Conservation (phyloP, 2,797 vertebrate genomes). For the Erithacus rubecula region DNA sequence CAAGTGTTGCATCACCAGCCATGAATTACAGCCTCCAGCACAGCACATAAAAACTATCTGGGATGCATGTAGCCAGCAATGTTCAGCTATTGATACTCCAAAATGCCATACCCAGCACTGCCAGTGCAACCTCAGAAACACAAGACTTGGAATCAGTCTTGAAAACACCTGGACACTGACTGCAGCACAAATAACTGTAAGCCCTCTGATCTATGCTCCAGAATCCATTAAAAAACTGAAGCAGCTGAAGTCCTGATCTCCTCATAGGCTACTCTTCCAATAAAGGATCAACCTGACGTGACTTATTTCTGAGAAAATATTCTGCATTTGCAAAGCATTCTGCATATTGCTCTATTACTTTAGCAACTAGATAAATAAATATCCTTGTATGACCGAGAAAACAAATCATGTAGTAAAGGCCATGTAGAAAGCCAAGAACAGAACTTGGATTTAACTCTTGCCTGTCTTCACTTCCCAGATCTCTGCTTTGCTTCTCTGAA, state of each 20-base stretch:
- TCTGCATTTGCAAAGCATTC: background rate
- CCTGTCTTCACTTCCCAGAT: background rate
- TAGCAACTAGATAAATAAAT: background rate
- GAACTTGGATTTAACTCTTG: background rate
- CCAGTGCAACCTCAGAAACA: background rate
- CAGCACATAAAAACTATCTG: background rate
- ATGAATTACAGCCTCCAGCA: background rate
- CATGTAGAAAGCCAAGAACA: background rate
- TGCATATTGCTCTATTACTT: background rate
- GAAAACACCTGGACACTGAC: background rate
- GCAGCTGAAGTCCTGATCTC: background rate
- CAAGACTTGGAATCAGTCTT: background rate
- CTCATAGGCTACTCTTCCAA: background rate
- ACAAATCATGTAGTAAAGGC: background rate
- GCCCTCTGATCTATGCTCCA: background rate
- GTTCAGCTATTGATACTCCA: background rate
- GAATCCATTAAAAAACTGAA: background rate
- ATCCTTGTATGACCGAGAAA: background rate
- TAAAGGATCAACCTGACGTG: background rate
- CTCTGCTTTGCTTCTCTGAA: background rate
- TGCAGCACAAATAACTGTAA: background rate
- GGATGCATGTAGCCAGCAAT: background rate
- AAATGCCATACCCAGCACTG: background rate
- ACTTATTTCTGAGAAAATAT: background rate
- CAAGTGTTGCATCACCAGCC: background rate